Evolutionary conservation across 2,797 vertebrate species (phyloP).

Genomic region (Chelon labrosus): DNA sequence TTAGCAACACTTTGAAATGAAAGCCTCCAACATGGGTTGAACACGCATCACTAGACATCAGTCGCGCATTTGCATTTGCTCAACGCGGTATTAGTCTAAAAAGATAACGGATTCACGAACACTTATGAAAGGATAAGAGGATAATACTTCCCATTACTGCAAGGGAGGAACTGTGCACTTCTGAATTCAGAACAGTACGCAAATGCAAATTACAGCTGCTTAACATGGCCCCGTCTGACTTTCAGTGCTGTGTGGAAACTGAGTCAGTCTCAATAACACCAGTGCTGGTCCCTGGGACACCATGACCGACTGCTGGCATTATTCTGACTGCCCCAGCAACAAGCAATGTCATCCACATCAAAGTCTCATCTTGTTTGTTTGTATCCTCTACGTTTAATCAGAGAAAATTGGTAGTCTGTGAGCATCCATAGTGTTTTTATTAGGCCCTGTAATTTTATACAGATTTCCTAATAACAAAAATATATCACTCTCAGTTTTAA

Average conservation of each 20-base stretch:
- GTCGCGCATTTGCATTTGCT: too few relatives aligned
- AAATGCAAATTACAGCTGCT: constrained; percentile 20
- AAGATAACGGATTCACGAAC: not conserved
- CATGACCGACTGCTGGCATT: constrained; percentile 84
- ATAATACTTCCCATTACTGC: not conserved
- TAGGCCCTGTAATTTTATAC: not conserved
- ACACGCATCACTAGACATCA: not conserved
- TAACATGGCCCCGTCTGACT: constrained; percentile 22
- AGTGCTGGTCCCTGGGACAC: constrained; percentile 80
- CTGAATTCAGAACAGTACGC: constrained; percentile 1
- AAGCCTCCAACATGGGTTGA: not conserved
- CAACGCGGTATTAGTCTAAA: not conserved
- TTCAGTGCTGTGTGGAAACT: constrained; percentile 47
- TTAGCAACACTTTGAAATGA: not conserved
- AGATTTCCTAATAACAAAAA: not conserved
- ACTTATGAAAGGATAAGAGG: not conserved
- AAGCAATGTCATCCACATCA: constrained; percentile 50
- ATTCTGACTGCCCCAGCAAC: constrained; percentile 81
- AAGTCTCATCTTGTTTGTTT: not conserved
- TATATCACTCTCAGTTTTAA: not conserved
- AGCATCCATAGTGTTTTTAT: too few relatives aligned
- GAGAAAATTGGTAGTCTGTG: not conserved
- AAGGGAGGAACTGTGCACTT: not conserved
- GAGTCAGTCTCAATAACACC: constrained; percentile 83
- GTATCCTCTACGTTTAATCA: not conserved